Conservation (phyloP, 2,888 invertebrate genomes). For the Lomographa bimaculata region DNA sequence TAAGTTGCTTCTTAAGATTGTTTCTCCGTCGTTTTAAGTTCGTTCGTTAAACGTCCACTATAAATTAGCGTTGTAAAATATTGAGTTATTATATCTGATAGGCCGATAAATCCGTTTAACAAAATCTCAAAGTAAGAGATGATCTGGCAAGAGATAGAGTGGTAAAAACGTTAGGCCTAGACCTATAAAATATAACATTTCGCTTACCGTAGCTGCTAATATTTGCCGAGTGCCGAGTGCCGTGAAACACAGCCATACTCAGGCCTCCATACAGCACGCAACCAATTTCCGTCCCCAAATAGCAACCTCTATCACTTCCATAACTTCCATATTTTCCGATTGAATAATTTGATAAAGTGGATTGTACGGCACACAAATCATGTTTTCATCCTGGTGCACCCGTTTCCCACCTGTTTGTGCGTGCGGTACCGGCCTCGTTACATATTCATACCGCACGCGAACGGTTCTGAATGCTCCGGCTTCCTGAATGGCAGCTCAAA, state of each 20-base stretch:
- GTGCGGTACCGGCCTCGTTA: neutral
- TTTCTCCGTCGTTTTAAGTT: no score
- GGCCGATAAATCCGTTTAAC: no score
- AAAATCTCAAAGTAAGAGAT: no score
- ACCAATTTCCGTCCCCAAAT: slow-evolving; percentile 11
- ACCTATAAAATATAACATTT: no score
- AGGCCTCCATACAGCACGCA: neutral
- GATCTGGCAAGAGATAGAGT: no score
- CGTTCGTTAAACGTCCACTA: no score
- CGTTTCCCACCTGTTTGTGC: neutral
- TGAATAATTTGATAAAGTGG: slow-evolving; percentile 5
- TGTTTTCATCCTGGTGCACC: neutral
- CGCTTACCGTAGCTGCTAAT: no score
- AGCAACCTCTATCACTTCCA: slow-evolving; percentile 3
- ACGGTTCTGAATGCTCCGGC: neutral
- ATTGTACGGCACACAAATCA: slow-evolving; percentile 3
- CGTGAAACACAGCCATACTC: neutral
- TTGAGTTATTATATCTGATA: no score
- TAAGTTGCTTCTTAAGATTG: no score
- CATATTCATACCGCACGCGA: slow-evolving; percentile 5
- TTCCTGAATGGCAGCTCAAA: slow-evolving; percentile 2
- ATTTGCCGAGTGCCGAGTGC: neutral
- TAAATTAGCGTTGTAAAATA: no score
- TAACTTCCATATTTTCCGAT: slow-evolving; percentile 8
- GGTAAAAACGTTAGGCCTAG: no score